phyloP scores from a whole-genome alignment of 64 coral and sea anemone genomes.

The Pocillopora damicornis region DNA sequence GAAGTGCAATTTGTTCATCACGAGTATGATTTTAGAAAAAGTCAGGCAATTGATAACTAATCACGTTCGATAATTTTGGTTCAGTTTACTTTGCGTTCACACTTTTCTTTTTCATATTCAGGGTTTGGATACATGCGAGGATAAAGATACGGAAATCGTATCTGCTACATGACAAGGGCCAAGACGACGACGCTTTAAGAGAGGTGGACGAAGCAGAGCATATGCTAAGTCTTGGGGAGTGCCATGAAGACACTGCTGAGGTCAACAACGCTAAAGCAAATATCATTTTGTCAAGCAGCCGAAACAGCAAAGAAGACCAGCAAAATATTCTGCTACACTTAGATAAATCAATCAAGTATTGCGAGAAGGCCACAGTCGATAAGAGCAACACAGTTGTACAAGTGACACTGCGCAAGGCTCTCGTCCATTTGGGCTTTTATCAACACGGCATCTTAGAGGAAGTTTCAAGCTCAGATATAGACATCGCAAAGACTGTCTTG shows the following conservation, averaged over 20 bases:
- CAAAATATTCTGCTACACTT: neutral
- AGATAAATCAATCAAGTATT: conserved; percentile 24
- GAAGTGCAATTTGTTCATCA: too few species aligned
- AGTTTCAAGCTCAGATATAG: conserved; percentile 7
- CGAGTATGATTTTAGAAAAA: too few species aligned
- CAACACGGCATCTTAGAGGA: conserved; percentile 51
- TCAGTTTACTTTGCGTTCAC: neutral
- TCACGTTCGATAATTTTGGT: too few species aligned
- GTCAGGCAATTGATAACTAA: too few species aligned
- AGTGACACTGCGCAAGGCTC: conserved; percentile 21
- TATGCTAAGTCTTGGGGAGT: conserved; percentile 29
- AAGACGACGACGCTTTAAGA: conserved; percentile 42
- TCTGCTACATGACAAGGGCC: conserved; percentile 17
- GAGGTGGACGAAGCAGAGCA: conserved; percentile 35
- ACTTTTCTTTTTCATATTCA: conserved; percentile 16
- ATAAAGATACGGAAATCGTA: conserved; percentile 44
- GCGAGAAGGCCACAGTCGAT: conserved; percentile 40
- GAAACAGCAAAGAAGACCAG: conserved; percentile 27
- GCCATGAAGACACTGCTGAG: conserved; percentile 41
- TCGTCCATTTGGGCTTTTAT: conserved; percentile 41
- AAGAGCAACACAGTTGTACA: conserved; percentile 27
- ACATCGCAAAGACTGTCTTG: conserved; percentile 25
- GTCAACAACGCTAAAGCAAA: conserved; percentile 41
- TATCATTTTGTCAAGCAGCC: conserved; percentile 18
- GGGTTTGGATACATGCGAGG: conserved; percentile 36